Conservation (phyloP, 2,797 vertebrate species). For the Hydrocynus forskahlii region DNA sequence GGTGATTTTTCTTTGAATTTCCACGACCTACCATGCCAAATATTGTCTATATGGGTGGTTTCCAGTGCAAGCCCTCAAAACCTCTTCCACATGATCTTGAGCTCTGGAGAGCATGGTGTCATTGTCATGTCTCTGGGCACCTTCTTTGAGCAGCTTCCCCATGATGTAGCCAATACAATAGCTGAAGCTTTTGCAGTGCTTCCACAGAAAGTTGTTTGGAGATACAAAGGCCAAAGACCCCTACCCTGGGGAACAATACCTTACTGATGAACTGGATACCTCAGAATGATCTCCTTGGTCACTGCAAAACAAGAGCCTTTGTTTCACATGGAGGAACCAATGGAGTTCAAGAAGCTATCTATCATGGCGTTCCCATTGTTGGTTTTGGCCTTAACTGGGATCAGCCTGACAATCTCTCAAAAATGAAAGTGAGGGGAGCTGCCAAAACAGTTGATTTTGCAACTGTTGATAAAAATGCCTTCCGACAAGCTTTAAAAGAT, state of each 20-base stretch:
- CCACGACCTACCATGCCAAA: constrained; percentile 68
- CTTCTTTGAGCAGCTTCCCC: constrained; percentile 50
- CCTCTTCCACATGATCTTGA: constrained; percentile 62
- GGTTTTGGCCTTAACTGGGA: constrained; percentile 62
- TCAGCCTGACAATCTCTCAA: constrained; percentile 62
- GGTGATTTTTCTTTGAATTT: constrained; percentile 66
- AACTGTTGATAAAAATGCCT: constrained; percentile 46
- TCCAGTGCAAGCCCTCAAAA: constrained; percentile 64
- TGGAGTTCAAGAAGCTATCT: constrained; percentile 64
- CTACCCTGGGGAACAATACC: constrained; percentile 61
- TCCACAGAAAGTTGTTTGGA: constrained; percentile 64
- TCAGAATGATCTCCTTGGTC: constrained; percentile 65
- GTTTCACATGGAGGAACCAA: constrained; percentile 65
- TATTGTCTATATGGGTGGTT: constrained; percentile 65
- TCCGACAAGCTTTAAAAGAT: constrained; percentile 53
- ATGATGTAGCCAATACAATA: constrained; percentile 50
- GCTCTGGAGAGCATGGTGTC: constrained; percentile 62
- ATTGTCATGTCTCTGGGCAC: constrained; percentile 70
- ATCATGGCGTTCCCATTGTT: constrained; percentile 60
- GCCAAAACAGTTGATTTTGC: constrained; percentile 53
- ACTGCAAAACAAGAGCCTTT: constrained; percentile 60
- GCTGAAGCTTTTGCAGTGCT: constrained; percentile 60
- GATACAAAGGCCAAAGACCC: constrained; percentile 56
- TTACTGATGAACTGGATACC: constrained; percentile 63
- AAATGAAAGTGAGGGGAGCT: constrained; percentile 55